Base-by-base conservation (phyloP, 1,140 invertebrate genomes). In the Ericerus pela region DNA sequence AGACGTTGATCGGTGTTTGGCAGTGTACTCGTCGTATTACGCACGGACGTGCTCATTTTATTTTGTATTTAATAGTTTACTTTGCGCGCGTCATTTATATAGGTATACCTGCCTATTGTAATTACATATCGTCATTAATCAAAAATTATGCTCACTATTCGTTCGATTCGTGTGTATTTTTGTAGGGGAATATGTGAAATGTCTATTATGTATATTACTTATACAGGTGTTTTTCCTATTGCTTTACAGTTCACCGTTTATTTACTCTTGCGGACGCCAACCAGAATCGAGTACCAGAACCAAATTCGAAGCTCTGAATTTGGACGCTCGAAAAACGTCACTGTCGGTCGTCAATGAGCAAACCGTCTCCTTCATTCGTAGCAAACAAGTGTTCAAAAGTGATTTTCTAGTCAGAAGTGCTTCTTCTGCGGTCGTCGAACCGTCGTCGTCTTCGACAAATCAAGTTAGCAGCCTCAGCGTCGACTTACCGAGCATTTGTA, bases 371-470 rank as follows among this genome's bases (percentile, higher is more conserved):
- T 47, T 47, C 41, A 24, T 14, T 24, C 41, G 41, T 14, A 47
- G 41, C 20, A 47, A 47, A 47, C 22, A 47, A 24, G 41, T 47
- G 20, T 47, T 47, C 41, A 47, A 47, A 16, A 47, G 41, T 24
- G 41, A 47, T 47, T 24, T 24, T 47, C 41, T 47, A 47, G 41
- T 47, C 41, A 20, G 41, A 47, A 47, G 41, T 24, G 41, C 41
- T 18, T 24, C 41, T 24, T 10, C 41, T 14, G 26, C 41, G 6
- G n/a, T n/a, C n/a, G n/a, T n/a, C n/a, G n/a, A n/a, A n/a, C n/a
- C n/a, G n/a, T 8, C 41, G 8, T 18, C 11, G 2, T 24, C 41
- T 10, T 24, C 41, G 20, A 47, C 26, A 47, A 47, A 8, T 6
- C 41, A 47, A 24, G 11, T 47, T 24, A 47, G 10, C 20, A 47